phyloP scores from a whole-genome alignment of 1,140 invertebrate genomes.

The Dreissena polymorpha region DNA sequence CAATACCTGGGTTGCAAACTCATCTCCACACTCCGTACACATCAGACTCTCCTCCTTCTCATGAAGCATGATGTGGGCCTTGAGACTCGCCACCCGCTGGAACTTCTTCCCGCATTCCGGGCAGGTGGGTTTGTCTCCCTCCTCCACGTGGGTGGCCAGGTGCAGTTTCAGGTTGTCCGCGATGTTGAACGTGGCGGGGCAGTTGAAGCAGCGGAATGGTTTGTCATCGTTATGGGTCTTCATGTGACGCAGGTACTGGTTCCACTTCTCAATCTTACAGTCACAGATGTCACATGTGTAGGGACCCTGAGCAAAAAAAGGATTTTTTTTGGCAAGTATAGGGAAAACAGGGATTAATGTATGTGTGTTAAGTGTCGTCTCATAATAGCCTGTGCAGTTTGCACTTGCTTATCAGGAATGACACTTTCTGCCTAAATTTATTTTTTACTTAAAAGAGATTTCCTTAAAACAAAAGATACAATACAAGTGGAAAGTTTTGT shows the following conservation, averaged over 20 bases:
- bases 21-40: constrained; percentile 86
- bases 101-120: constrained; percentile 86
- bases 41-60: constrained; percentile 86
- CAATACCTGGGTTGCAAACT: constrained; percentile 84
- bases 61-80: constrained; percentile 86
- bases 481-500: too few species aligned
- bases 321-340: too few species aligned
- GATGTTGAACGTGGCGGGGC: constrained; percentile 84
- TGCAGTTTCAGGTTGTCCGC: constrained; percentile 85
- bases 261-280: constrained; percentile 82
- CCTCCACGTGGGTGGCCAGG: constrained; percentile 82
- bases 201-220: constrained; percentile 83
- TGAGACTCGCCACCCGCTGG: constrained; percentile 85
- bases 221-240: constrained; percentile 84
- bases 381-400: too few species aligned
- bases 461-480: too few species aligned
- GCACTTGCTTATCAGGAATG: too few species aligned
- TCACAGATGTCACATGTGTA: constrained; percentile 83
- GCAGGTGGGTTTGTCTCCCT: constrained; percentile 80
- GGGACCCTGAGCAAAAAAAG: constrained; percentile 72
- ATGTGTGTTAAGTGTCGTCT: too few species aligned
- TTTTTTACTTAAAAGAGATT: too few species aligned
- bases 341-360: too few species aligned
- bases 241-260: constrained; percentile 82
- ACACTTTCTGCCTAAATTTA: too few species aligned